These are phyloP conservation scores for Herpailurus yagouaroundi DNA, from an alignment of 2,113 vertebrate species.

Conservation along the genomic window DNA sequence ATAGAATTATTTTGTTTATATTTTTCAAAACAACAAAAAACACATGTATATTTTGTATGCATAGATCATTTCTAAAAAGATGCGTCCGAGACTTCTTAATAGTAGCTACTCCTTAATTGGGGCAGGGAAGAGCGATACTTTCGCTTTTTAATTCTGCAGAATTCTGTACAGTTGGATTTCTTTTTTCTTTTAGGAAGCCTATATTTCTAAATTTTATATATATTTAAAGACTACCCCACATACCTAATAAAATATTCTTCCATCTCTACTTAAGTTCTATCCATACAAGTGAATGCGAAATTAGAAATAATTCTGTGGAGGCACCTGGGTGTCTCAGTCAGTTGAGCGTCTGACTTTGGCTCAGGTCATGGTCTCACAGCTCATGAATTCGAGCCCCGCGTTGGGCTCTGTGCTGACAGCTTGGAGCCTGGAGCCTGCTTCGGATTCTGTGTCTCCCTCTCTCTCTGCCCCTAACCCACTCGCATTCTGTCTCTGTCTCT, in stretches of 20 bases:
- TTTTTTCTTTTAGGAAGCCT: background rate
- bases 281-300: background rate
- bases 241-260: background rate
- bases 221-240: background rate
- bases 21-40: constrained; percentile 28
- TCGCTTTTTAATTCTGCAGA: constrained; percentile 9
- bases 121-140: background rate
- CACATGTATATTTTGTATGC: background rate
- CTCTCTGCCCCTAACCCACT: too few species aligned
- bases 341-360: too few species aligned
- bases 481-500: too few species aligned
- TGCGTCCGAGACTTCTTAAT: background rate
- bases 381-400: too few species aligned
- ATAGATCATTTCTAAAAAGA: background rate
- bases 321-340: too few species aligned
- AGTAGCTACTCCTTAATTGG: background rate
- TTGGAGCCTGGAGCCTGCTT: too few species aligned
- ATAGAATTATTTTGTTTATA: constrained; percentile 16
- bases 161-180: background rate
- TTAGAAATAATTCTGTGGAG: background rate
- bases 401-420: too few species aligned
- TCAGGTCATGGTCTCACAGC: too few species aligned
- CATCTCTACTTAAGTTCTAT: background rate
- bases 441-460: too few species aligned
- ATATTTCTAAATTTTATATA: background rate